Base-by-base conservation (phyloP, 2,797 vertebrate species). In the Champsocephalus esox region DNA sequence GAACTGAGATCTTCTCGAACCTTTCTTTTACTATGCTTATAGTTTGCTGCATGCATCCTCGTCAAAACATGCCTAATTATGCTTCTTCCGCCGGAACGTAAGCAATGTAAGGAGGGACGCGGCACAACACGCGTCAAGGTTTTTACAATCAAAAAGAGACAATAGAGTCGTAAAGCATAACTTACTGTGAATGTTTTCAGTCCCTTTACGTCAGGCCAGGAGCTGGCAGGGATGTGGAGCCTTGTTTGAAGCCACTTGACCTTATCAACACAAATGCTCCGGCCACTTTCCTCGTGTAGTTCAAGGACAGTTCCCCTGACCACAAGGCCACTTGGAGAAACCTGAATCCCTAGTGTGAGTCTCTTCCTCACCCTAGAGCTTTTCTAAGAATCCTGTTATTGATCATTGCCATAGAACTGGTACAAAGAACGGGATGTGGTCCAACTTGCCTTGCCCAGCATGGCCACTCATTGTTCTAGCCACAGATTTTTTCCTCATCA, bases 381-480 rank as follows among this genome's bases (percentile, higher is more conserved):
- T 67, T 66, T 50, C 78, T 69, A 38, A 75, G 73, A 83, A 77
- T 48, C n/a, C 12, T 43, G 56, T 55, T 66, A 81, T 73, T 66
- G 56, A 82, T 84, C 66, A 67, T 63, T 75, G 85, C 50, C 32
- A 73, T 63, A 70, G 75, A 78, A 41, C 60, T 49, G 59, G 79
- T 24, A 62, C 73, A 88, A 60, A 81, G 64, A 70, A 58, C 66
- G 65, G 71, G 67, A 77, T 60, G 68, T 68, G 66, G 78, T 85
- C 81, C 70, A 72, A 46, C 21, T 68, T 4, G 13, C 28, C 66
- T 52, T 43, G 21, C 50, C 70, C 66, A 70, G 65, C 58, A 3
- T 66, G 46, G 74, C 76, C 24, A 38, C 46, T 12, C 80, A 87
- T 91, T 92, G 87, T 92, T 90, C 74, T 51, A 9, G 65, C 32